Percentiles rank a stretch among this genome's conserved stretches.
Evolutionary conservation across 2,888 invertebrate genomes (phyloP).

Genomic region (Luperina nickerlii): DNA sequence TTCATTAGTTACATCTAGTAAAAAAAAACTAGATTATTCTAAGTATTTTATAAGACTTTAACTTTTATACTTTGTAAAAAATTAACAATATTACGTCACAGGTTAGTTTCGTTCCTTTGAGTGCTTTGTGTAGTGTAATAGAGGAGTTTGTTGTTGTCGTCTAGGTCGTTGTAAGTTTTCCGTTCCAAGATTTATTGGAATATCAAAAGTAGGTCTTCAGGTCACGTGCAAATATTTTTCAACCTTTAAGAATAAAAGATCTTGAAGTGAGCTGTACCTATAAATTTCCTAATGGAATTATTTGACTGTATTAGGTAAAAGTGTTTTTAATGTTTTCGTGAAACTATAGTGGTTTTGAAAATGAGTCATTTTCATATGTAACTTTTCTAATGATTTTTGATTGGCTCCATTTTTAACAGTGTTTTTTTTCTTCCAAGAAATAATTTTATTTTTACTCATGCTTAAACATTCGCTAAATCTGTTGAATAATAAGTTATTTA

Average conservation of each 20-base stretch:
- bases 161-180: constrained; percentile 30
- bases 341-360: not conserved
- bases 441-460: not conserved
- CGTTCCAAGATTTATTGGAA: constrained; percentile 19
- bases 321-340: not conserved
- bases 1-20: not conserved
- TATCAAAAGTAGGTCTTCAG: constrained; percentile 10
- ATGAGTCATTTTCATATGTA: too few species aligned
- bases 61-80: not conserved
- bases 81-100: constrained; percentile 1
- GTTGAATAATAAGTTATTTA: constrained; percentile 39
- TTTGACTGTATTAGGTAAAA: not conserved
- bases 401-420: not conserved
- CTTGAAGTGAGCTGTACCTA: not conserved
- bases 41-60: not conserved
- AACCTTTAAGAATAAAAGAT: constrained; percentile 5
- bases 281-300: not conserved
- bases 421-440: not conserved
- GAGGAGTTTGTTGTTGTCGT: constrained; percentile 12
- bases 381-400: not conserved
- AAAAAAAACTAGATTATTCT: not conserved
- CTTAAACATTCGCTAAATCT: constrained; percentile 20
- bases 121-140: not conserved
- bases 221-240: constrained; percentile 15
- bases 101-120: not conserved